Percentiles rank a stretch among this genome's conserved stretches.
Conservation (phyloP, 2,113 vertebrate species). For the Electrona antarctica region DNA sequence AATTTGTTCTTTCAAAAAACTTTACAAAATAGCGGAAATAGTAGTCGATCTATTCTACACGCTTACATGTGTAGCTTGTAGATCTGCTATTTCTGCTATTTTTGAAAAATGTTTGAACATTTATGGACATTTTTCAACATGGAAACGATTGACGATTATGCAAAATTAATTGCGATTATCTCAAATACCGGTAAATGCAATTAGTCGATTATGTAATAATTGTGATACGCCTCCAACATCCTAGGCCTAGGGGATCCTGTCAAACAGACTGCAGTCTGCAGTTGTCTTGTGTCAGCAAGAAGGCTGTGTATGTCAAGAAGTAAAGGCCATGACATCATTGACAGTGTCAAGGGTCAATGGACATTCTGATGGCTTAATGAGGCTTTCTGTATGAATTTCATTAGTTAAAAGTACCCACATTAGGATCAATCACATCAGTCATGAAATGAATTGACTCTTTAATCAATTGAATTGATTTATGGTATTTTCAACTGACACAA, state of each 20-base stretch:
- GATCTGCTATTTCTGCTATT: no score
- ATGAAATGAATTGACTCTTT: constrained; percentile 8
- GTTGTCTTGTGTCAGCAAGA: not conserved
- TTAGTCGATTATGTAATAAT: no score
- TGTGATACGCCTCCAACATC: not conserved
- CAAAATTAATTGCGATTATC: no score
- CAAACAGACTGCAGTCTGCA: not conserved
- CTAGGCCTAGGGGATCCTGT: not conserved
- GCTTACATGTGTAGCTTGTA: no score
- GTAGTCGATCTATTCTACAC: no score
- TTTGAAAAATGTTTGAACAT: no score
- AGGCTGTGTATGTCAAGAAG: not conserved
- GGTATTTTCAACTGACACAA: constrained; percentile 3
- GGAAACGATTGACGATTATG: no score
- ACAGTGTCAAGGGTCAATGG: constrained; percentile 43
- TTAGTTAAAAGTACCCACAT: constrained; percentile 41
- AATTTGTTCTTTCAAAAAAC: no score
- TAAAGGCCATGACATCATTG: constrained; percentile 7
- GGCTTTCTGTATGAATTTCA: constrained; percentile 25
- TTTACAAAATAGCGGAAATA: no score
- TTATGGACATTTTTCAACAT: no score
- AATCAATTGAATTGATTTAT: constrained; percentile 34
- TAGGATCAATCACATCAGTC: constrained; percentile 29
- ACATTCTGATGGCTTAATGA: constrained; percentile 8
- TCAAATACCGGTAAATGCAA: no score